These are phyloP conservation scores for Struthidea cinerea DNA, from an alignment of 2,113 vertebrate species.

Conservation along the genomic window DNA sequence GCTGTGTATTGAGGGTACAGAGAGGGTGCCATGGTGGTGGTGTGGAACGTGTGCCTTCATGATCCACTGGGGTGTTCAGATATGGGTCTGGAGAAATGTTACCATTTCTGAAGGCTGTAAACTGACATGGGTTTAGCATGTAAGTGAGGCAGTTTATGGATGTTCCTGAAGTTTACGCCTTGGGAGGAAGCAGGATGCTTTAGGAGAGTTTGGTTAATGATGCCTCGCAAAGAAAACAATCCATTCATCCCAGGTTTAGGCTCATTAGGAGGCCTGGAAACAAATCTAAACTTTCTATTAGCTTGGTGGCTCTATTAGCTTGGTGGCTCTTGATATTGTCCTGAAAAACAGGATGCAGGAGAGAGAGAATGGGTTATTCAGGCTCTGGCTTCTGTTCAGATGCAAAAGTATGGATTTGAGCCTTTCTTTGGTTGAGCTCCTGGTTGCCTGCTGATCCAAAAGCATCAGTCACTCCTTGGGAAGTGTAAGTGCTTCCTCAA, in stretches of 20 bases:
- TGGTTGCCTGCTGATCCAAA: not conserved
- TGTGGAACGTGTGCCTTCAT: rapidly evolving
- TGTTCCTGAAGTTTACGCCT: not conserved
- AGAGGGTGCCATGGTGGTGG: not conserved
- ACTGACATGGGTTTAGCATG: not conserved
- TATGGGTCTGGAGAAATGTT: not conserved
- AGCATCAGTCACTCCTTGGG: not conserved
- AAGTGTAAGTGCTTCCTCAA: not conserved
- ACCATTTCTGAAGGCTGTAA: not conserved
- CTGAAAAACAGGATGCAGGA: not conserved
- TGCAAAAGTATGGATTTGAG: not conserved
- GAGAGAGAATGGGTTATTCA: not conserved
- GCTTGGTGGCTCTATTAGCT: no score
- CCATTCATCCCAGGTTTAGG: not conserved
- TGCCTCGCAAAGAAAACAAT: not conserved
- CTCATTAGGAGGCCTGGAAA: not conserved
- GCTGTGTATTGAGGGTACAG: not conserved
- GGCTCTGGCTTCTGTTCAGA: not conserved
- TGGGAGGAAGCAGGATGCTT: not conserved
- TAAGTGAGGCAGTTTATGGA: not conserved
- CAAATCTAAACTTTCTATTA: not conserved
- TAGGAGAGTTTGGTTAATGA: not conserved
- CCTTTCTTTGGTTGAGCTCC: not conserved
- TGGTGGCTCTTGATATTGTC: not conserved
- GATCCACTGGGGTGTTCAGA: not conserved